These are phyloP conservation scores for Perccottus glenii DNA, from an alignment of 2,113 vertebrate species.

Conservation along the genomic window DNA sequence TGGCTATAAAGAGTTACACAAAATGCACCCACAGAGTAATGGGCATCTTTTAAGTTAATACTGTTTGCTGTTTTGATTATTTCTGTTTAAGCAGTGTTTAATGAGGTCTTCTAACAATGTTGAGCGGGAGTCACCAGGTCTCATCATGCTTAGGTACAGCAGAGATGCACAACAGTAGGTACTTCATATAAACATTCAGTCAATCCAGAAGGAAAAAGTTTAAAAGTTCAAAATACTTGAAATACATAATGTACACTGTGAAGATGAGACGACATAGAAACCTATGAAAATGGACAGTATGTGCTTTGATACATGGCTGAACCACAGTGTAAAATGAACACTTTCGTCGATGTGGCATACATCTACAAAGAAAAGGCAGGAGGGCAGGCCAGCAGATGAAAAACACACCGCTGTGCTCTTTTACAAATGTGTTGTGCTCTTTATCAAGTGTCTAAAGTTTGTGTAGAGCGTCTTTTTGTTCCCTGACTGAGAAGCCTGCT, in stretches of 20 bases:
- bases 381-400: constrained; percentile 19
- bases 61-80: constrained; percentile 20
- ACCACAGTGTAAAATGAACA: constrained; percentile 48
- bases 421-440: constrained; percentile 22
- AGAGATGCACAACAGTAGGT: constrained; percentile 51
- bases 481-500: constrained; percentile 23
- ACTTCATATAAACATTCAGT: constrained; percentile 67
- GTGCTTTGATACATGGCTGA: constrained; percentile 50
- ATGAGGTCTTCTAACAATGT: constrained; percentile 53
- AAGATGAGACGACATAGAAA: constrained; percentile 33
- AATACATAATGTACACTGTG: constrained; percentile 42
- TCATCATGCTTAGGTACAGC: constrained; percentile 64
- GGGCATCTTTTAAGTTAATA: constrained; percentile 19
- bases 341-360: constrained; percentile 2
- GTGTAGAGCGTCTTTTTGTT: constrained; percentile 20
- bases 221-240: too few species aligned
- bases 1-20: constrained; percentile 57
- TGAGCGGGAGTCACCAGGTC: constrained; percentile 43
- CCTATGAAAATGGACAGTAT: constrained; percentile 45
- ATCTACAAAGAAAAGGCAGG: constrained; percentile 41
- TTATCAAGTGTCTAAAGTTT: constrained; percentile 25
- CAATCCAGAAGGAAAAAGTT: constrained; percentile 48
- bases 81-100: constrained; percentile 26
- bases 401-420: constrained; percentile 35
- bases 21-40: constrained; percentile 24